phyloP scores from a whole-genome alignment of 2,888 invertebrate genomes.

The Drosophila limbata region DNA sequence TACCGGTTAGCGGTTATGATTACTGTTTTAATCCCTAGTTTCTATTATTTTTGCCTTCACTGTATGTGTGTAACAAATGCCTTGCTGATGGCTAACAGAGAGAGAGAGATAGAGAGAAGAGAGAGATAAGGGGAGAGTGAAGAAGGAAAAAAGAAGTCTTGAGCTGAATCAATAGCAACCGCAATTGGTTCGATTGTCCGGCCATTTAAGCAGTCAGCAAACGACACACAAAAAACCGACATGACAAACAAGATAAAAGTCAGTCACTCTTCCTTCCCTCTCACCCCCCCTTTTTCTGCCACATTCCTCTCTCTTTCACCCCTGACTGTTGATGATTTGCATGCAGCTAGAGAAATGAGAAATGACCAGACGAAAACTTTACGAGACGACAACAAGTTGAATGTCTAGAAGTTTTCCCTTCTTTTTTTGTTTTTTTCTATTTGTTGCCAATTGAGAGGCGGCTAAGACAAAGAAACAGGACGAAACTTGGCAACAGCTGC shows the following conservation, averaged over 20 bases:
- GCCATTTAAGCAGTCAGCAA: slow-evolving; percentile 48
- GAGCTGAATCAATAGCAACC: slow-evolving; percentile 62
- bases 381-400: slow-evolving; percentile 70
- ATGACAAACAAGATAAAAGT: slow-evolving; percentile 14
- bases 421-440: background rate
- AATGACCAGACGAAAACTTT: slow-evolving; percentile 52
- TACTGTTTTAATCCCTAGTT: too few species aligned
- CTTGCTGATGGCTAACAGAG: slow-evolving; percentile 4
- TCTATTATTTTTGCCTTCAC: too few species aligned
- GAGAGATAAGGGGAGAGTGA: background rate
- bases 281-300: too few species aligned
- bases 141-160: slow-evolving; percentile 6
- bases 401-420: slow-evolving; percentile 27
- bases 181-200: slow-evolving; percentile 54
- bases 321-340: slow-evolving; percentile 51
- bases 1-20: too few species aligned
- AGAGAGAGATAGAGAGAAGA: background rate
- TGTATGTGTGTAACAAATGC: slow-evolving; percentile 55
- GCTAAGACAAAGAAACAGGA: slow-evolving; percentile 34
- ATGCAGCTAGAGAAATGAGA: slow-evolving; percentile 36
- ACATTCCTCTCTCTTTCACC: background rate
- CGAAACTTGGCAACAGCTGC: slow-evolving; percentile 25
- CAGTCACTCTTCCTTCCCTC: background rate
- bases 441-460: slow-evolving; percentile 23
- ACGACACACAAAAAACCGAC: slow-evolving; percentile 48